Evolutionary conservation across 2,113 vertebrate genomes (phyloP), one percentile per base, ranked within the genome.

Genomic region (Pituophis catenifer): DNA sequence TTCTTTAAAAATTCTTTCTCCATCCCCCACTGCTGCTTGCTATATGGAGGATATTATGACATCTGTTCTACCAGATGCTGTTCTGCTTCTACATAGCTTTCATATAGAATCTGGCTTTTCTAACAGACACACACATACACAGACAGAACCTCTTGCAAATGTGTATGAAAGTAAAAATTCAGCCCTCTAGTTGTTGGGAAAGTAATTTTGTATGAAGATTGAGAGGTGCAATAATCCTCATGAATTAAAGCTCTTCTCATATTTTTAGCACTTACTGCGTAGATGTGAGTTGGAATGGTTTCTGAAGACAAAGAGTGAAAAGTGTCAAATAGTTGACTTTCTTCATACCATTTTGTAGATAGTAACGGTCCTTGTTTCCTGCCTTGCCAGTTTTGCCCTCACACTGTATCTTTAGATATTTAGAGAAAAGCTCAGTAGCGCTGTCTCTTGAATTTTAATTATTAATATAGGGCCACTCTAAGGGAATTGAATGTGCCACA

Each of bases 1-100:
- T 81, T 33, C 91, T 91, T 12, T 86, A 86, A 86, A 86, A 44
- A 10, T 92, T 92, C 90, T 91, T 88, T 29, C 4, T 81, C 3
- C 0, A 0, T 52, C 62, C 0, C 17, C 4, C 3, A 0, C 52
- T 86, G 0, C 7, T 15, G 15, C 91, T 94, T 92, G 33, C 91
- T 92, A 54, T 62, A 59, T 33, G 92, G 70, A 89, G 94, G 90
- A 92, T 89, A 93, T n/a, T 90, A 52, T 94, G 91, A 24, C 91
- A 94, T 55, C 86, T 65, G 9, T 59, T 58, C 90, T 58, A 92
- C 33, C 91, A 92, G 91, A 62, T 88, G 44, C 65, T 94, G 50
- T 38, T 53, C 93, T 44, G 92, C 12, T 58, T 92, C 89, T 95
- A 9, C 62, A 90, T 91, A 88, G 3, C 38, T 93, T 57, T 29